phyloP scores from a whole-genome alignment of 2,113 vertebrate genomes.

The Piaya cayana region DNA sequence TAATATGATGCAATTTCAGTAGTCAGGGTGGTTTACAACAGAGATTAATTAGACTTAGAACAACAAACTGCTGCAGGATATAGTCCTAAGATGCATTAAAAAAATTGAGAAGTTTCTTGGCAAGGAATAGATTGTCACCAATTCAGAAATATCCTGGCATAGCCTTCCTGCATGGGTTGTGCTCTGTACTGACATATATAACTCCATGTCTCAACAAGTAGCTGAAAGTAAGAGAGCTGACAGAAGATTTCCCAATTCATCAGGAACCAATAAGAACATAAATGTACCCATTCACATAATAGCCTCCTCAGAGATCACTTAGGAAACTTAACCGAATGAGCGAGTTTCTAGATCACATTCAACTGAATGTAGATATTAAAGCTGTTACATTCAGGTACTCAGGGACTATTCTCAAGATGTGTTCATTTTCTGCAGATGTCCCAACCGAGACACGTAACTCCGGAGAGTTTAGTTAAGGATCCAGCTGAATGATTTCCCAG shows the following conservation, averaged over 20 bases:
- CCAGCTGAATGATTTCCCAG: background rate
- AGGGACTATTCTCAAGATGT: background rate
- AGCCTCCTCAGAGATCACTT: background rate
- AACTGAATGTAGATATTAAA: background rate
- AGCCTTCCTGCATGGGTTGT: background rate
- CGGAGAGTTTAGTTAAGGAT: slow-evolving; percentile 3
- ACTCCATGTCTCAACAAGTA: background rate
- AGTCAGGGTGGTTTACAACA: background rate
- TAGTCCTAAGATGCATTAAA: too few relatives aligned
- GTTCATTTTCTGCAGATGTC: slow-evolving; percentile 14
- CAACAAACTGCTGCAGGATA: background rate
- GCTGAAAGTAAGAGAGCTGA: background rate
- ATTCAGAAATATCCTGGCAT: background rate
- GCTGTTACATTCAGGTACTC: background rate
- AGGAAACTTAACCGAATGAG: slow-evolving; percentile 5
- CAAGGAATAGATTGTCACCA: background rate
- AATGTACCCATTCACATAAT: background rate
- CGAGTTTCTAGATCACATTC: background rate
- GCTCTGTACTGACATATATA: background rate
- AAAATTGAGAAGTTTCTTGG: background rate
- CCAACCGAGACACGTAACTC: background rate
- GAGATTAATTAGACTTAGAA: background rate
- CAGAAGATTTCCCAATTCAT: background rate
- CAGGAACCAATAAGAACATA: background rate
- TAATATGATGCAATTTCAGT: background rate